These are phyloP conservation scores for Caenorhabditis inopinata DNA, from an alignment of 1,140 invertebrate species.

Conservation along the genomic window DNA sequence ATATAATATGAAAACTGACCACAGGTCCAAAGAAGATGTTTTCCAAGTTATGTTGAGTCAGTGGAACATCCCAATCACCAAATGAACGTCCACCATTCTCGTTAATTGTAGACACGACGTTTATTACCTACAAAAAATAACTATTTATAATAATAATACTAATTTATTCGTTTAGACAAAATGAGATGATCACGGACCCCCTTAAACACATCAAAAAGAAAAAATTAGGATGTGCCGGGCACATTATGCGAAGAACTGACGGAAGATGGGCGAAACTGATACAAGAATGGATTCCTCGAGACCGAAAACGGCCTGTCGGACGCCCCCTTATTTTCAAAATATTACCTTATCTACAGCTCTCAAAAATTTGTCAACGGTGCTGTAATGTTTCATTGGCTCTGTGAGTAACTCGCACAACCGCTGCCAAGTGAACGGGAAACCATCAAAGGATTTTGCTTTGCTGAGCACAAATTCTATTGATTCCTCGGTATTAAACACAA, in stretches of 20 bases:
- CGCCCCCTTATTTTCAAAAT: too few species aligned
- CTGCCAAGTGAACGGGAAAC: constrained; percentile 13
- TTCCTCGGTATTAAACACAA: constrained; percentile 2
- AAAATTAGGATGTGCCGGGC: too few species aligned
- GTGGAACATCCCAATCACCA: constrained; percentile 7
- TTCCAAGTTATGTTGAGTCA: background rate
- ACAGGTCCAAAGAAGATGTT: background rate
- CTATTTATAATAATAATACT: background rate
- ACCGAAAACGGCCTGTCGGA: too few species aligned
- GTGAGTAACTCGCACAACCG: background rate
- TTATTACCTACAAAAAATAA: background rate
- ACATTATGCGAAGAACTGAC: too few species aligned
- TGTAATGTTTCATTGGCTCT: constrained; percentile 2
- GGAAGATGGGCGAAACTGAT: too few species aligned
- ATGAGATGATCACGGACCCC: too few species aligned
- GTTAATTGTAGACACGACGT: background rate
- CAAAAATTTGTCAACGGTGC: background rate
- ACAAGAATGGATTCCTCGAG: too few species aligned
- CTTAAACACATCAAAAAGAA: too few species aligned
- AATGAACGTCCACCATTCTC: background rate
- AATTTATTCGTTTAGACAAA: too few species aligned
- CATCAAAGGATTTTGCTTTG: background rate
- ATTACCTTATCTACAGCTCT: background rate
- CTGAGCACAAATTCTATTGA: constrained; percentile 1
- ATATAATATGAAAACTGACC: background rate